A percentile compares a stretch with the other conserved stretches of the same genome.
Evolutionary conservation across 2,113 vertebrate genomes (phyloP).

Genomic region (Equus przewalskii): DNA sequence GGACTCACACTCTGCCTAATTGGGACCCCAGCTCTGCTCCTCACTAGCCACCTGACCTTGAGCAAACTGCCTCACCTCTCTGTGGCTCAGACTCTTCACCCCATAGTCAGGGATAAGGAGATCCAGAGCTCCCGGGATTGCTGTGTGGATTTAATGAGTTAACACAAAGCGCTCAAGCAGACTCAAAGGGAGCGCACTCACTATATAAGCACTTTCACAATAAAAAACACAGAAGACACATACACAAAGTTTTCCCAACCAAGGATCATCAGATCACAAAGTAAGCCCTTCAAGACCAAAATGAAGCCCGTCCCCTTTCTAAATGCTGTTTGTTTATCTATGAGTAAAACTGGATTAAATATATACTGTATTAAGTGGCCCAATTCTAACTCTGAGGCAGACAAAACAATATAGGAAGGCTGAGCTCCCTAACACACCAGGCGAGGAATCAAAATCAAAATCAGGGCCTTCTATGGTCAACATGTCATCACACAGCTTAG

Average conservation of each 20-base stretch:
- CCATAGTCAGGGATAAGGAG: neutral
- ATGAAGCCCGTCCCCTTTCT: neutral
- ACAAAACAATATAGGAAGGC: neutral
- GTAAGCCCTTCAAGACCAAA: neutral
- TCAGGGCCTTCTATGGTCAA: neutral
- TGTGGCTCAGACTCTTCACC: neutral
- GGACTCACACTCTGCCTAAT: neutral
- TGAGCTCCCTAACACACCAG: neutral
- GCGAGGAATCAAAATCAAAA: neutral
- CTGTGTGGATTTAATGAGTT: neutral
- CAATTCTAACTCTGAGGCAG: neutral
- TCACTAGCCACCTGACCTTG: neutral
- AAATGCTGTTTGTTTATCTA: neutral
- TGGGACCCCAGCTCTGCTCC: neutral
- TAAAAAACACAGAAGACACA: neutral
- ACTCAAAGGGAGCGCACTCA: neutral
- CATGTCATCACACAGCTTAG: neutral
- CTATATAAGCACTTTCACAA: neutral
- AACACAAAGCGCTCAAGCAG: neutral
- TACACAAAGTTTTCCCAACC: neutral
- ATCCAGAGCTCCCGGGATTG: neutral
- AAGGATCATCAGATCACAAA: neutral
- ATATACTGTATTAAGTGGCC: neutral
- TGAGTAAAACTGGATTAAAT: slow-evolving; percentile 9
- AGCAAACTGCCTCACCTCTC: neutral